Percentiles rank a stretch among this genome's conserved stretches.
phyloP scores from a whole-genome alignment of 1,140 invertebrate genomes.

The Arion vulgaris region DNA sequence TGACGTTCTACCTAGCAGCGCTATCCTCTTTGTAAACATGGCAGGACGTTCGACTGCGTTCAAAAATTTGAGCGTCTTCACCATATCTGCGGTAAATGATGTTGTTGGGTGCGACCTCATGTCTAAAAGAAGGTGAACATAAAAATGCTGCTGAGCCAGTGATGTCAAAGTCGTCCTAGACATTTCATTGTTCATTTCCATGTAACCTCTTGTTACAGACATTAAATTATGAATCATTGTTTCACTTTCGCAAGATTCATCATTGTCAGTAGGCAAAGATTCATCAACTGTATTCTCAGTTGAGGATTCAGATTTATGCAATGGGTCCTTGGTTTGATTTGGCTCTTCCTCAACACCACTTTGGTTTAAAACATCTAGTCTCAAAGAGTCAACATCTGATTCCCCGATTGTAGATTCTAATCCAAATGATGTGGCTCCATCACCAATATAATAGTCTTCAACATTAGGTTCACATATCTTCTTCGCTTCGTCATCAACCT shows the following conservation, averaged over 20 bases:
- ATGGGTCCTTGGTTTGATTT: neutral
- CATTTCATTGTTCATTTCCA: neutral
- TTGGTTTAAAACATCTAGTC: neutral
- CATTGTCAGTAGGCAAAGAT: neutral
- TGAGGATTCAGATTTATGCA: neutral
- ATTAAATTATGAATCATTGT: neutral
- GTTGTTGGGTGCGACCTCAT: neutral
- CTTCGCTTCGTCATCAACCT: too few species aligned
- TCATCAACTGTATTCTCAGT: neutral
- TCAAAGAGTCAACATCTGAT: neutral
- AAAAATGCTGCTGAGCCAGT: slow-evolving; percentile 17
- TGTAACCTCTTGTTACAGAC: slow-evolving; percentile 23
- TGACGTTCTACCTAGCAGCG: neutral
- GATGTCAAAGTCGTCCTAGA: neutral
- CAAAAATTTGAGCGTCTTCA: neutral
- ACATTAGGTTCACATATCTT: too few species aligned
- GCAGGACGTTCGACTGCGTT: slow-evolving; percentile 1
- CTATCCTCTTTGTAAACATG: slow-evolving; percentile 22
- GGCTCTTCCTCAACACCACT: neutral
- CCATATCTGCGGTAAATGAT: neutral
- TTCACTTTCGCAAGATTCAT: neutral
- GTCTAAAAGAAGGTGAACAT: slow-evolving; percentile 4
- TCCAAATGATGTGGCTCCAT: neutral
- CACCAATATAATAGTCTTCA: too few species aligned
- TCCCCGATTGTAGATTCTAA: neutral